Evolutionary conservation across 30 jellyfish, hydroid and myxozoan species (phyloP), one percentile per base, ranked within the genome.

Genomic region (Rhopilema esculentum): DNA sequence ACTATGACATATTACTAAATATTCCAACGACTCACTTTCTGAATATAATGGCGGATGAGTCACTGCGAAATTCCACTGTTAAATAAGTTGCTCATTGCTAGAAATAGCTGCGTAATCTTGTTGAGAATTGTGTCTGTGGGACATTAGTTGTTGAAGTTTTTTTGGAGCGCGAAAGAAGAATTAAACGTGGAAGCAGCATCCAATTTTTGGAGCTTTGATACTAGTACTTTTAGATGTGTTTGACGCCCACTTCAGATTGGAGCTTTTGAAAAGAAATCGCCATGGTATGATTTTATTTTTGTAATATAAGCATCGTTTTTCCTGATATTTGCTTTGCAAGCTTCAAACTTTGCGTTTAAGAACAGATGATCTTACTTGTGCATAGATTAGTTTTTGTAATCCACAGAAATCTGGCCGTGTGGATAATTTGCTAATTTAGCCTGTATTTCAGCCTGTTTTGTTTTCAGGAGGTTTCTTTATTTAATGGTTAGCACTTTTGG

Each of bases 21-120:
- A 77, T 77, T 77, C 87, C 87, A 77, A 77, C 87, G 87, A 77
- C 87, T 77, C 87, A 77, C 87, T 63, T 77, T 77, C 75, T 19
- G 87, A 77, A 77, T 77, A 77, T 63, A 77, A 77, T 77, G 87
- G 87, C 87, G 77, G 57, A 51, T 77, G 87, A 77, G 61, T 77
- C 87, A 77, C 87, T 50, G 77, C 30, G 74, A 77, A n/a, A 77
- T 77, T 50, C 40, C 76, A 16, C 29, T 25, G 21, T 1, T 16
- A 77, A 77, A 25, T 50, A 77, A 1, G 30, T 23, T 66, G 77
- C 77, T 16, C 24, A 26, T 27, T 30, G 64, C 51, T 25, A 71
- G 20, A 23, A 66, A 23, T 32, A 0, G 24, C 77, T 1, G 77
- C 20, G n/a, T 23, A 32, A 18, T 1, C 30, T 23, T 9, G 32